Conservation (phyloP, 2,113 vertebrate genomes). For the Apodemus speciosus region DNA sequence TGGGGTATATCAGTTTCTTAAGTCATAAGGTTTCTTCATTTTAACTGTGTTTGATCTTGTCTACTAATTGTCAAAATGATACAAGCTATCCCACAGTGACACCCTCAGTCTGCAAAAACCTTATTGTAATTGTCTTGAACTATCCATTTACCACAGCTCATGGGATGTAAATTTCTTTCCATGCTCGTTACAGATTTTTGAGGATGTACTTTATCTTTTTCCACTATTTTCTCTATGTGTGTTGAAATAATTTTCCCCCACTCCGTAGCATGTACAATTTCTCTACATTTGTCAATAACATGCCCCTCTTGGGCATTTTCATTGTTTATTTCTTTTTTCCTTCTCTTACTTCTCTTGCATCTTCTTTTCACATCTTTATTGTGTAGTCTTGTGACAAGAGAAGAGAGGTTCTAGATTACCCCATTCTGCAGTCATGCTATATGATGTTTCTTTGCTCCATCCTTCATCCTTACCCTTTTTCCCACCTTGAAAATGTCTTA, state of each 20-base stretch:
- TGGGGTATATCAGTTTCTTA: slow-evolving; percentile 49
- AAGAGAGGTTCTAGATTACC: neutral
- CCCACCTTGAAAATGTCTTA: neutral
- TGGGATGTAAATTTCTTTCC: neutral
- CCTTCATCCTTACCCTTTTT: accelerated
- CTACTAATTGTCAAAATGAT: slow-evolving; percentile 24
- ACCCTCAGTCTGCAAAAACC: neutral
- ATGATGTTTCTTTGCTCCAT: accelerated
- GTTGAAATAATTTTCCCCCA: neutral
- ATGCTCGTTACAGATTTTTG: neutral
- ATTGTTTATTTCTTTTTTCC: neutral
- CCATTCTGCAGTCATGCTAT: neutral
- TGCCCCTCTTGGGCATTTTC: neutral
- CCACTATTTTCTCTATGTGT: neutral
- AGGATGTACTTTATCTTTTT: neutral
- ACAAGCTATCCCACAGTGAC: neutral
- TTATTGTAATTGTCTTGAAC: neutral
- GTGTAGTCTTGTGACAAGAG: neutral
- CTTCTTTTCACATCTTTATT: neutral
- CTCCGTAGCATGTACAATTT: neutral
- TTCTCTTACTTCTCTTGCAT: neutral
- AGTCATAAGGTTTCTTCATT: neutral
- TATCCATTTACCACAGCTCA: neutral
- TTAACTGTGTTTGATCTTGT: slow-evolving; percentile 52
- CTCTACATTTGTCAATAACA: neutral